Evolutionary conservation across 1,140 invertebrate species (phyloP).

Genomic region (Tetramorium alpestre): DNA sequence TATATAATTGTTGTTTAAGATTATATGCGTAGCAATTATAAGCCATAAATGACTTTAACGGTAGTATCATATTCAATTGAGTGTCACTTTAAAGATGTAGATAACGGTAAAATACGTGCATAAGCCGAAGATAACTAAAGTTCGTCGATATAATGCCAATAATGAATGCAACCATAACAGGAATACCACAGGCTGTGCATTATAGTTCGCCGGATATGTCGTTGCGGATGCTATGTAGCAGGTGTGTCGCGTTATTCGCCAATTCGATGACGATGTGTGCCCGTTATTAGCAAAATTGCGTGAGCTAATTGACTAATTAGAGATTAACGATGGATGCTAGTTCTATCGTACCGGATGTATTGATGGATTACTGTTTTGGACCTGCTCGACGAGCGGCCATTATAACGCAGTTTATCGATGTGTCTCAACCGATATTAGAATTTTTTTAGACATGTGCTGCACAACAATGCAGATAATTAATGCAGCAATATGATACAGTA

Average conservation of each 20-base stretch:
- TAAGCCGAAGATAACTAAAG: conserved; percentile 65
- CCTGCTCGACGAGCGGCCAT: conserved; percentile 38
- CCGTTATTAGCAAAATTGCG: conserved; percentile 81
- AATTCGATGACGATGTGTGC: conserved; percentile 52
- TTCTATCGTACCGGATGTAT: conserved; percentile 70
- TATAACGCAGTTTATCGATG: conserved; percentile 41
- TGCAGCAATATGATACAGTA: background rate
- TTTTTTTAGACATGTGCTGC: conserved; percentile 29
- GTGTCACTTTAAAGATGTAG: background rate
- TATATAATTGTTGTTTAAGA: conserved; percentile 51
- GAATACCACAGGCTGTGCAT: conserved; percentile 67
- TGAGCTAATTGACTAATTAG: conserved; percentile 83
- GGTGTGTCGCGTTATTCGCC: conserved; percentile 66
- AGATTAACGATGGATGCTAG: conserved; percentile 76
- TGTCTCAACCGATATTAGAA: conserved; percentile 50
- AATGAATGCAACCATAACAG: conserved; percentile 72
- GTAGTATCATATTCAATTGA: background rate
- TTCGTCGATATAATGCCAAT: conserved; percentile 78
- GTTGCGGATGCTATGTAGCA: conserved; percentile 61
- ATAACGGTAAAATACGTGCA: background rate
- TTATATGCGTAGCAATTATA: conserved; percentile 28
- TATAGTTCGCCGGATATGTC: conserved; percentile 66
- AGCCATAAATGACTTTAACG: conserved; percentile 35
- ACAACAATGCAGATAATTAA: conserved; percentile 41
- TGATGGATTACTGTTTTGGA: conserved; percentile 80